These are phyloP conservation scores for Lycopodina hypogea DNA, from an alignment of 37 sponge, comb jelly and placozoan species.

Conservation along the genomic window DNA sequence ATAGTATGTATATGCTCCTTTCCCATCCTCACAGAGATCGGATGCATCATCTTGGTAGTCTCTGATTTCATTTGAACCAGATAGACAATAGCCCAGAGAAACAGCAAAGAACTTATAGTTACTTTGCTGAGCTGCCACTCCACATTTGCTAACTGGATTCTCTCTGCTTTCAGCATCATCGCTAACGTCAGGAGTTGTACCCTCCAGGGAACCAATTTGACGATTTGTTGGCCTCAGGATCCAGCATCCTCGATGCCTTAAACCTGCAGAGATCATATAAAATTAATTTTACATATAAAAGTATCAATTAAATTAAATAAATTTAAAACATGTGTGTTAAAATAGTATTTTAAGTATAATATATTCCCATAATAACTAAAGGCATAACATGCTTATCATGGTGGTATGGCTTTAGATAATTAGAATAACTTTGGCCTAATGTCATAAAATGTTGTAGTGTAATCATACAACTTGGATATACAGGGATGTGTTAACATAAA, in stretches of 20 bases:
- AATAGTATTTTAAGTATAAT: too few relatives aligned
- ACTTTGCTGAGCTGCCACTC: constrained; percentile 14
- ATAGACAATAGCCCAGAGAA: constrained; percentile 43
- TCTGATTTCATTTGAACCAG: constrained; percentile 38
- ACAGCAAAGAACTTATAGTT: constrained; percentile 38
- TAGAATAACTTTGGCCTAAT: too few relatives aligned
- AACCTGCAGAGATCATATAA: background rate
- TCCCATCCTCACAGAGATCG: constrained; percentile 30
- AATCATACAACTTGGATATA: too few relatives aligned
- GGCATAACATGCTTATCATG: too few relatives aligned
- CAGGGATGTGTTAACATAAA: too few relatives aligned
- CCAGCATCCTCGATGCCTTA: background rate
- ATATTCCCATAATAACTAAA: too few relatives aligned
- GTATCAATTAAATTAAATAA: too few relatives aligned
- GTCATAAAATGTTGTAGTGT: too few relatives aligned
- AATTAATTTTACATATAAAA: too few relatives aligned
- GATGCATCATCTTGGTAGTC: constrained; percentile 16
- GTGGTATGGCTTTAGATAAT: too few relatives aligned
- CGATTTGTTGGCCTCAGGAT: background rate
- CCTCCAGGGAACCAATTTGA: constrained; percentile 30
- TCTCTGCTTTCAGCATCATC: constrained; percentile 34
- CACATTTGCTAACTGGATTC: constrained; percentile 57
- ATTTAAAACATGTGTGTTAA: too few relatives aligned
- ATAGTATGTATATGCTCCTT: constrained; percentile 15
- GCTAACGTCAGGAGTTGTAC: constrained; percentile 34